These are phyloP conservation scores for Cyrtonyx montezumae DNA, from an alignment of 2,113 vertebrate species.

Conservation along the genomic window DNA sequence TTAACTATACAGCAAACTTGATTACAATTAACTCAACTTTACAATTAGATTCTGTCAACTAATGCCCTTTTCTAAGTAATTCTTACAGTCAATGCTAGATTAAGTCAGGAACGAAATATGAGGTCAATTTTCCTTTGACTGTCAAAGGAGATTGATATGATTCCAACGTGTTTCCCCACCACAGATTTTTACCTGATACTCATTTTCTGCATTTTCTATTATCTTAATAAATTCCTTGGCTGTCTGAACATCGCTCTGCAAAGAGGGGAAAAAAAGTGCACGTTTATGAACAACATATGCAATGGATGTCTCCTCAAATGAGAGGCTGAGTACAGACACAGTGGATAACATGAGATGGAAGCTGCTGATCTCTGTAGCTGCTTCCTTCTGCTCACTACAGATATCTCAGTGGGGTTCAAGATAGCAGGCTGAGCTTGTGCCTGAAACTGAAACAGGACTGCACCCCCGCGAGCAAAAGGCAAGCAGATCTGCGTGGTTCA, in stretches of 20 bases:
- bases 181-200: conserved; percentile 89
- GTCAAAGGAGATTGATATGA: neutral
- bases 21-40: neutral
- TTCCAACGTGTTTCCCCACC: neutral
- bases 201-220: conserved; percentile 92
- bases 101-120: neutral
- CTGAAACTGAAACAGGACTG: neutral
- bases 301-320: neutral
- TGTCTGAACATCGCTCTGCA: conserved; percentile 90
- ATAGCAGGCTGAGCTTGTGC: neutral
- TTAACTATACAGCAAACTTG: neutral
- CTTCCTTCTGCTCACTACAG: neutral
- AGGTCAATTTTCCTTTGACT: neutral
- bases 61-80: neutral
- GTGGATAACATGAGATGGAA: neutral
- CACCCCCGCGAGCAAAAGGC: neutral
- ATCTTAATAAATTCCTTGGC: conserved; percentile 96
- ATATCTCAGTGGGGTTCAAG: neutral
- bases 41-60: neutral
- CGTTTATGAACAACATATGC: neutral
- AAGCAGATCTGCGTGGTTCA: neutral
- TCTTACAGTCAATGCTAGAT: neutral
- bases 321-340: neutral
- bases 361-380: neutral
- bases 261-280: neutral